Evolutionary conservation across 2,888 invertebrate genomes (phyloP).

Genomic region (Byasa hedistus): DNA sequence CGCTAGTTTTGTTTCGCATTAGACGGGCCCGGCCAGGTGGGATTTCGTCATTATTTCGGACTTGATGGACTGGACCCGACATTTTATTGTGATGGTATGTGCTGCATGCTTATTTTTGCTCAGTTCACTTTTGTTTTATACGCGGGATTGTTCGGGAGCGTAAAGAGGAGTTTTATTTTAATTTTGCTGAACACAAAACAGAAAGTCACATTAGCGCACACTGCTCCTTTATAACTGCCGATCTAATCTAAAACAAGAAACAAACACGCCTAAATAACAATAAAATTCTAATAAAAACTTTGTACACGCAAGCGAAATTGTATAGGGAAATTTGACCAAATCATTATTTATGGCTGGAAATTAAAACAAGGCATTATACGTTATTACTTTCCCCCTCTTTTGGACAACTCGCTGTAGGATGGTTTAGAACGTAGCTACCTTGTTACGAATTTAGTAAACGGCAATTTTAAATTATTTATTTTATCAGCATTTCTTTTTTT

Average conservation of each 20-base stretch:
- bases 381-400: constrained; percentile 71
- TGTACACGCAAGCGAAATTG: constrained; percentile 77
- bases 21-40: constrained; percentile 56
- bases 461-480: neutral
- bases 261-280: constrained; percentile 80
- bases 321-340: constrained; percentile 76
- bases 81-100: constrained; percentile 57
- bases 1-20: constrained; percentile 60
- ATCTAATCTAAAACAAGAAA: constrained; percentile 80
- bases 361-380: constrained; percentile 73
- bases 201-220: constrained; percentile 77
- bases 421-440: constrained; percentile 45
- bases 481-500: neutral
- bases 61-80: constrained; percentile 50
- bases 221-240: constrained; percentile 74
- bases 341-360: constrained; percentile 77
- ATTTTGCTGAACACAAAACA: constrained; percentile 60
- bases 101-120: constrained; percentile 29
- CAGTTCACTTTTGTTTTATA: constrained; percentile 22
- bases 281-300: constrained; percentile 79
- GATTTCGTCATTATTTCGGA: constrained; percentile 52
- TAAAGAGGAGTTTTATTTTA: constrained; percentile 63
- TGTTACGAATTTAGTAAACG: constrained; percentile 35
- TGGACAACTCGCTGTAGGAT: constrained; percentile 52
- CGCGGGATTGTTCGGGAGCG: neutral